Base-by-base conservation (phyloP, 92 coral and sea anemone genomes). In the Parazoanthus swiftii region DNA sequence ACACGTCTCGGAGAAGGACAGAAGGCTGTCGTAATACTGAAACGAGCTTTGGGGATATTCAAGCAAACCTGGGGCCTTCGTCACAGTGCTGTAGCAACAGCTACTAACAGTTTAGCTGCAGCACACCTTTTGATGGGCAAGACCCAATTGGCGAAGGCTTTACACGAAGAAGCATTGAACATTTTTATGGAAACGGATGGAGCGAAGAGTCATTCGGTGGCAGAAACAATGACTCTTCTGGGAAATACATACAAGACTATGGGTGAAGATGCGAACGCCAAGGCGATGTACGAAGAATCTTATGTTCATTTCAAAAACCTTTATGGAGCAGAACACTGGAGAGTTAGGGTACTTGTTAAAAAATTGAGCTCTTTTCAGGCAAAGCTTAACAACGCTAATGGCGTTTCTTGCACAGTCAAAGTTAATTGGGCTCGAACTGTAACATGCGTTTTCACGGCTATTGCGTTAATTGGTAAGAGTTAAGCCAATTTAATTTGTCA, bases 21-120 rank as follows among this genome's bases (percentile, higher is more conserved):
- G 11, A 90, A 88, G 48, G 98, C 98, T 73, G 81, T 79, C 58
- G 77, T 1, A 13, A 88, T 90, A 29, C 75, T 91, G 13, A 85
- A 89, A 29, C 89, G 90, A 39, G 98, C 98, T 1, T 77, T 95
- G 42, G 37, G 74, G 42, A 90, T 92, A 67, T 95, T 95, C 46
- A 89, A 89, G 11, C 85, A 65, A 25, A 91, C 95, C 25, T 93
- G 93, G 95, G 93, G 95, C 0, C 84, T 68, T 42, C 42, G 37
- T 11, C 95, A 93, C 85, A 89, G 81, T 43, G 89, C 95, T 4
- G 91, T 93, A 20, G 85, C 92, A 80, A 89, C 89, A 16, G 56
- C 89, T 35, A 44, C 79, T 63, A 90, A 89, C 74, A 94, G 95
- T 88, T 88, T 94, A 35, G 94, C 95, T 5, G 95, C 82, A 43